These are phyloP conservation scores for Orthonyx spaldingii DNA, from an alignment of 2,113 vertebrate species.

Conservation along the genomic window DNA sequence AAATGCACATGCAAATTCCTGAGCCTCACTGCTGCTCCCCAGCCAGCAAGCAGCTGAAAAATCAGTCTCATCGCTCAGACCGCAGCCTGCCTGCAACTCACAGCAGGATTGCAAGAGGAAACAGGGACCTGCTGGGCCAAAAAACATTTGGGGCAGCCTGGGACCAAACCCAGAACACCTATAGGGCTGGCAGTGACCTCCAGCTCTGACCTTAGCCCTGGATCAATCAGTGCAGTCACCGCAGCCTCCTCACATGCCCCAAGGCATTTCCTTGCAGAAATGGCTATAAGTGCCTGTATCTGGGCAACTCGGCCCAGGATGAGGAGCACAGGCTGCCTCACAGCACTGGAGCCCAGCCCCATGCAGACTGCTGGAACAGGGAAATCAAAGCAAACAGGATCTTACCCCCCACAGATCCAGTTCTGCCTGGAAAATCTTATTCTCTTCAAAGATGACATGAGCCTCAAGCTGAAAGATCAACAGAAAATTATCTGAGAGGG, in stretches of 20 bases:
- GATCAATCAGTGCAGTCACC: neutral
- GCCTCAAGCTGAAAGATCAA: conserved; percentile 80
- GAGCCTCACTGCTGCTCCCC: neutral
- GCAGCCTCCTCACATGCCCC: neutral
- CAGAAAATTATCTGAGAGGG: neutral
- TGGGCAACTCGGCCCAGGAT: neutral
- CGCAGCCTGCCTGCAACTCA: rapidly evolving
- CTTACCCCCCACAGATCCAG: conserved; percentile 93
- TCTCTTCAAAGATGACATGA: conserved; percentile 84
- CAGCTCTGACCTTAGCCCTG: neutral
- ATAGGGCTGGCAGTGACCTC: neutral
- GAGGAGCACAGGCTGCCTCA: neutral
- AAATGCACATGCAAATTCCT: neutral
- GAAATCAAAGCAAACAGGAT: conserved; percentile 11
- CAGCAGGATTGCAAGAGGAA: neutral
- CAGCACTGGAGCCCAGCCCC: neutral
- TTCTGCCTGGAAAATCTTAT: conserved; percentile 84
- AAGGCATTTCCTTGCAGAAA: neutral
- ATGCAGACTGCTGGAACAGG: neutral
- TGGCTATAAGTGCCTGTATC: neutral
- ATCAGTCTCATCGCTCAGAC: neutral
- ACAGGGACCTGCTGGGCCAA: neutral
- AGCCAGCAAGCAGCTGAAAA: neutral
- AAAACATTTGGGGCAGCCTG: neutral
- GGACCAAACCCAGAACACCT: neutral